Evolutionary conservation across 2,797 vertebrate species (phyloP).

Genomic region (Aythya fuligula): DNA sequence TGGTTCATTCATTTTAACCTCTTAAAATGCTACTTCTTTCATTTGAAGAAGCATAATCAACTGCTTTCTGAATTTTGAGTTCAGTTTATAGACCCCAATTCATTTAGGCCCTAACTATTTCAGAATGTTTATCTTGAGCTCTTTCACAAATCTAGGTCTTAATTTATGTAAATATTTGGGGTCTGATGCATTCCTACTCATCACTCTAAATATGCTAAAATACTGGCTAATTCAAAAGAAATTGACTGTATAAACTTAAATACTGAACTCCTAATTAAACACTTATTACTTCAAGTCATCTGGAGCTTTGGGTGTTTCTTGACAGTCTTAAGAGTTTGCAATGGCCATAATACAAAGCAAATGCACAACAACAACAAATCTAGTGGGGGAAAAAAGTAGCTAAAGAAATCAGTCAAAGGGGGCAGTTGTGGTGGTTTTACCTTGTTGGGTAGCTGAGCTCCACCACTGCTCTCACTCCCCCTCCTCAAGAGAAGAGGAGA

Average conservation of each 20-base stretch:
- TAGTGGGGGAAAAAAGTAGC: background rate
- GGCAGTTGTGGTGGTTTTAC: too few relatives aligned
- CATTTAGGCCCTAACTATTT: background rate
- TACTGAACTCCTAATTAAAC: background rate
- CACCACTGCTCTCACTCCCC: too few relatives aligned
- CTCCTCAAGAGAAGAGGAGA: too few relatives aligned
- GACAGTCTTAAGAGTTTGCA: background rate
- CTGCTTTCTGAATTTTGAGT: background rate
- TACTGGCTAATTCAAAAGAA: background rate
- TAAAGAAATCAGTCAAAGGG: too few relatives aligned
- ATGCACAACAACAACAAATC: too few relatives aligned
- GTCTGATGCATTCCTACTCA: background rate
- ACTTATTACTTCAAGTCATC: background rate
- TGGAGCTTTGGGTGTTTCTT: background rate
- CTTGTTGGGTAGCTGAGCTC: too few relatives aligned
- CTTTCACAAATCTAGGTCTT: background rate
- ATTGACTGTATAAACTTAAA: background rate
- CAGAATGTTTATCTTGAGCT: background rate
- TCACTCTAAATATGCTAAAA: background rate
- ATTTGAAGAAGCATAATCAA: background rate
- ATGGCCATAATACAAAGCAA: background rate
- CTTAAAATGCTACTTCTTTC: background rate
- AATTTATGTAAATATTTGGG: background rate
- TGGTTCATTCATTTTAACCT: background rate
- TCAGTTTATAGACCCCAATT: background rate